phyloP scores from a whole-genome alignment of 2,797 vertebrate genomes.

The Tapirus indicus region DNA sequence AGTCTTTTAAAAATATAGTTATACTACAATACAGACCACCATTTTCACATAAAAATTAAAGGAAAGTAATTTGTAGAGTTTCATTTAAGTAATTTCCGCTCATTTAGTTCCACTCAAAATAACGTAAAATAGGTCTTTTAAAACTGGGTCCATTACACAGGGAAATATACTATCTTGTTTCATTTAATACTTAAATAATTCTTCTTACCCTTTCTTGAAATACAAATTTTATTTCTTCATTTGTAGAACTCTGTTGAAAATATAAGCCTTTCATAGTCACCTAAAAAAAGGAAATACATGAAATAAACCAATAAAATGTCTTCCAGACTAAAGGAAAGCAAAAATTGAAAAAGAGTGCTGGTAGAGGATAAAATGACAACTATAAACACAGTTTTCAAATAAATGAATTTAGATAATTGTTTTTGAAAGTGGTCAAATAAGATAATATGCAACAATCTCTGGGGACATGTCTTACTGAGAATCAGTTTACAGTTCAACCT shows the following conservation, averaged over 20 bases:
- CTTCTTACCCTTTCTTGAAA: slow-evolving; percentile 94
- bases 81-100: slow-evolving; percentile 23
- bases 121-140: slow-evolving; percentile 9
- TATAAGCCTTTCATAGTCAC: slow-evolving; percentile 95
- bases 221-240: slow-evolving; percentile 92
- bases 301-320: background rate
- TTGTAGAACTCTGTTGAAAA: slow-evolving; percentile 88
- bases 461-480: background rate
- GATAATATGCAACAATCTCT: background rate
- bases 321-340: slow-evolving; percentile 36
- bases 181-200: slow-evolving; percentile 31
- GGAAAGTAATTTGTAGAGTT: background rate
- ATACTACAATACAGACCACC: background rate
- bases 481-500: background rate
- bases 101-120: slow-evolving; percentile 45
- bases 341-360: background rate
- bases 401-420: background rate
- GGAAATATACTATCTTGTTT: background rate
- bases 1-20: background rate
- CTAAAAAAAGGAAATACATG: slow-evolving; percentile 70
- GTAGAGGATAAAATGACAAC: slow-evolving; percentile 39
- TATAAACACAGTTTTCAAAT: background rate
- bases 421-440: background rate
- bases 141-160: background rate
- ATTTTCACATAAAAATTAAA: background rate